Percentiles rank a stretch among this genome's conserved stretches.
These are phyloP conservation scores for Caenorhabditis zanzibari DNA, from an alignment of 2,888 invertebrate species.

Conservation along the genomic window DNA sequence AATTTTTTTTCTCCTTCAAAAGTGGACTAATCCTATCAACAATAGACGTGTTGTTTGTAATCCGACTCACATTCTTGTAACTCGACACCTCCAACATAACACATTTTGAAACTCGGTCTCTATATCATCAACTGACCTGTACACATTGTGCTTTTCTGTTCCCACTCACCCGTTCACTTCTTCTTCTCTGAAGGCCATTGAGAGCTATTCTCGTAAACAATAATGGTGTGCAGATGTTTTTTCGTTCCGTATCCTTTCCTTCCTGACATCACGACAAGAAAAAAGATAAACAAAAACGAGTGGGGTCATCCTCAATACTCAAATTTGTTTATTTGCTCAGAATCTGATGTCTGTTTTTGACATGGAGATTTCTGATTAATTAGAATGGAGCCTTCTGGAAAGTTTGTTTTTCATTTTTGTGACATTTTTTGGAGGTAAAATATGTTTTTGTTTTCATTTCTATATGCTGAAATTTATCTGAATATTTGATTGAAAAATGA, in stretches of 20 bases:
- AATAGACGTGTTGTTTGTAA: conserved; percentile 43
- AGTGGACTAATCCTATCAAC: conserved; percentile 42
- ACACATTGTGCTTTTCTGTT: background rate
- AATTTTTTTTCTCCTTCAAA: background rate
- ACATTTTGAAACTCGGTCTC: conserved; percentile 22
- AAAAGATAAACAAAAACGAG: conserved; percentile 45
- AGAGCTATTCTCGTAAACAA: conserved; percentile 42
- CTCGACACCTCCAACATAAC: conserved; percentile 34
- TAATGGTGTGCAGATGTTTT: conserved; percentile 57
- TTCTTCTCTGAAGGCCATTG: background rate
- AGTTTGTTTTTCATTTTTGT: too few species aligned
- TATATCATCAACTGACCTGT: conserved; percentile 43
- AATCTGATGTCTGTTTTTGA: background rate
- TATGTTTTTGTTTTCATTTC: too few species aligned
- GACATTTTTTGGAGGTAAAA: too few species aligned
- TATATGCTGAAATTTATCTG: too few species aligned
- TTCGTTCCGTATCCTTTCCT: conserved; percentile 21
- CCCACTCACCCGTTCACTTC: conserved; percentile 5
- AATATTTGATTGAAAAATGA: conserved; percentile 8
- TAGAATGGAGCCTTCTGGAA: too few species aligned
- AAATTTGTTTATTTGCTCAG: conserved; percentile 50
- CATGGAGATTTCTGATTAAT: too few species aligned
- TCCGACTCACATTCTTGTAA: conserved; percentile 38
- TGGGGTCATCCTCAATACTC: conserved; percentile 21
- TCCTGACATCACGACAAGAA: conserved; percentile 40